A percentile compares a stretch with the other conserved stretches of the same genome.
Evolutionary conservation across 1,140 invertebrate species (phyloP).

Genomic region (Tribolium castaneum): DNA sequence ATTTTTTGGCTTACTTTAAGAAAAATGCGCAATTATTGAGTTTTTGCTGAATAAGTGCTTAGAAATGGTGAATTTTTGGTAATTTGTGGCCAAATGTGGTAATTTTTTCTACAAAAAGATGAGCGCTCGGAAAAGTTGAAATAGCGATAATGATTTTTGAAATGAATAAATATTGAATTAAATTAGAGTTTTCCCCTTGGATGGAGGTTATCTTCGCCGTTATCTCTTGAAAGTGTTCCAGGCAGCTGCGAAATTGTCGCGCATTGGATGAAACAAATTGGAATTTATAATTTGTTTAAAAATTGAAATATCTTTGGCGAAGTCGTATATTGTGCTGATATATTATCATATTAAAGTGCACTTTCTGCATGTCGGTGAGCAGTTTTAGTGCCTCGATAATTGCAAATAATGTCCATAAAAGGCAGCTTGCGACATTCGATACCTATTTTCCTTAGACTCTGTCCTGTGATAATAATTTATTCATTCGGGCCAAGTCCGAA

Average conservation of each 20-base stretch:
- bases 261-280: no score
- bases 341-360: neutral
- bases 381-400: neutral
- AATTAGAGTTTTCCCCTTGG: neutral
- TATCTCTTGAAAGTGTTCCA: neutral
- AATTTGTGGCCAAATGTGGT: no score
- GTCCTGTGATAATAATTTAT: neutral
- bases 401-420: neutral
- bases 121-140: no score
- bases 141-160: no score
- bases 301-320: neutral
- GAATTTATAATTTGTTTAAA: neutral
- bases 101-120: no score
- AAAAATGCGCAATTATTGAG: no score
- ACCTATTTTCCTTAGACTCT: neutral
- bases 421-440: neutral
- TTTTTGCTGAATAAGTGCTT: no score
- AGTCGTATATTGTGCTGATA: neutral
- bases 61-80: no score
- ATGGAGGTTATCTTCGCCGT: conserved; percentile 1
- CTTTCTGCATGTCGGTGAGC: neutral
- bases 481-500: neutral
- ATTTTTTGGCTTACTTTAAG: no score
- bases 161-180: no score
- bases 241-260: neutral